Base-by-base conservation (phyloP, 2,888 invertebrate species). In the Desoria tigrina region DNA sequence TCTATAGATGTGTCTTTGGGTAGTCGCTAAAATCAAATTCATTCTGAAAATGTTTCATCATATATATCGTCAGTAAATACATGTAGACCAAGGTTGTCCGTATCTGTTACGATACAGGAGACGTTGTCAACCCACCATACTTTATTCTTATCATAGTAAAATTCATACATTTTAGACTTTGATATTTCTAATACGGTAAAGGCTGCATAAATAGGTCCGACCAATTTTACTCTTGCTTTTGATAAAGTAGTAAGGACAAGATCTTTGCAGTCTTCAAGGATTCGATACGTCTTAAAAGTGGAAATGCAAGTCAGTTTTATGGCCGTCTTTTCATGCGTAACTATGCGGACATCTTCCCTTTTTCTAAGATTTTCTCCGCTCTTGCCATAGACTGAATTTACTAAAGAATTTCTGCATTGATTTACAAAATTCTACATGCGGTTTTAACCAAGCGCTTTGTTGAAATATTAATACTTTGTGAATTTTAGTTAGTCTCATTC, bases 71-170 rank as follows among this genome's bases (percentile, higher is more conserved):
- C 28, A n/a, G 61, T 66, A 24, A 55, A 9, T 18, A 69, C 68
- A 2, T 59, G 18, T 45, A 69, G 73, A 37, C 56, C 75, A 2
- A 77, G 60, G 7, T 58, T 55, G 24, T 71, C 71, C n/a, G 71
- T 71, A 56, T 71, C 71, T 2, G 63, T 63, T 2, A n/a, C n/a
- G n/a, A n/a, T n/a, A 42, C 24, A 58, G 9, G 54, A 18, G 6
- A 37, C 42, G 16, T 55, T 24, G 1, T 68, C 37, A 2, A 54
- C 58, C 45, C 58, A 71, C 39, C n/a, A 32, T 11, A n/a, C 57
- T 60, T 63, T 63, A 16, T 68, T 59, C 18, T 58, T 55, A 37
- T 66, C 62, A n/a, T 55, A 54, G 45, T 71, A 67, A 42, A 65
- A 68, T 11, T 50, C 6, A 18, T 45, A 59, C 58, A 71, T 61